Base-by-base conservation (phyloP, 1,140 invertebrate species). In the Drosophila truncata region DNA sequence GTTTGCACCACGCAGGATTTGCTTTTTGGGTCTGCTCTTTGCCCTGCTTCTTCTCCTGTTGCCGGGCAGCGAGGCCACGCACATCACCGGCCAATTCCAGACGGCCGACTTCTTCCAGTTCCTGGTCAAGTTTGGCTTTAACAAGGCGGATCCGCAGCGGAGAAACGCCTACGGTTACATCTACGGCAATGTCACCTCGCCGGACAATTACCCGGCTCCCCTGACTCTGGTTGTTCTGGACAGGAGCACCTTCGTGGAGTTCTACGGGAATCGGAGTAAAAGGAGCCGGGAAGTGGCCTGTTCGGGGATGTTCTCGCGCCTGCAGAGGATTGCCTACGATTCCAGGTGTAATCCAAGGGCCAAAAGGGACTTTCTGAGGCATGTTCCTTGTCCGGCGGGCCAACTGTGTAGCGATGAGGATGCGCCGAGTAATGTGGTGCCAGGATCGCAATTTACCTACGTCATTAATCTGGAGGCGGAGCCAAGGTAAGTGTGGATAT, bases 61-160 rank as follows among this genome's bases (percentile, higher is more conserved):
- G 39, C 76, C 65, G 35, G 20, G 44, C 13, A 44, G 42, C 50
- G 14, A 49, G 18, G 74, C 83, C 11, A 92, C 91, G 6, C 91
- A 91, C 69, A 80, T 92, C 23, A 79, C 67, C 18, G 96, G 96
- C 33, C 95, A 94, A 3, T 96, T 96, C 91, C 93, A 95, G 64
- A 95, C 95, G 2, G 93, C 94, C 6, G 95, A 97, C 41, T 99
- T 98, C 93, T 99, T 98, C 92, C 95, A 96, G 90, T 98, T 99
- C 93, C 94, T 99, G 37, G 95, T 97, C 4, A 99, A 99, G 93
- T 99, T 99, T 93, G 98, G 98, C 61, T 98, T 99, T 93, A 98
- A 99, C 93, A 98, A 99, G 93, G 98, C 98, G n/a, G 97, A 98
- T 92, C 94, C 95, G 1, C 86, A 82, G 95, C 96, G 77, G 94